A percentile compares a stretch with the other conserved stretches of the same genome.
Evolutionary conservation across 2,888 invertebrate genomes (phyloP).

Genomic region (Ophion ellenae): DNA sequence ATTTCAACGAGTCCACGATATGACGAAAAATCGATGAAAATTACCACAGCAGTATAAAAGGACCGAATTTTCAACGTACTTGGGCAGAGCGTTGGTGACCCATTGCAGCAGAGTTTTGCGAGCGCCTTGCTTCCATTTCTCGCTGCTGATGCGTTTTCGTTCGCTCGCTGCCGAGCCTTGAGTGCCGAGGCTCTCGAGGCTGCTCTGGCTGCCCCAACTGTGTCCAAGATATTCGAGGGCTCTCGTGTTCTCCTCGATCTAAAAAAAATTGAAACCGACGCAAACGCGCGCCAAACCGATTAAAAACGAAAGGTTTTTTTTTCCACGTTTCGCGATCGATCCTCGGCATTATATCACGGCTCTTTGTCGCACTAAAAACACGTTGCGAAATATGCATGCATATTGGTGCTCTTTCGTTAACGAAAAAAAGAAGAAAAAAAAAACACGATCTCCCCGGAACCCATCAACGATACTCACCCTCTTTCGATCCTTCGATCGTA

Average conservation of each 20-base stretch:
- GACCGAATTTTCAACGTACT: conserved; percentile 83
- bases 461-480: conserved; percentile 79
- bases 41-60: not conserved
- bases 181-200: conserved; percentile 91
- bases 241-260: conserved; percentile 98
- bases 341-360: not conserved
- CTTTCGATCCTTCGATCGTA: conserved; percentile 83
- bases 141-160: conserved; percentile 85
- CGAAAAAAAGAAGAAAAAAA: too few relatives aligned
- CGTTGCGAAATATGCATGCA: conserved; percentile 43
- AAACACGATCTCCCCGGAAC: too few relatives aligned
- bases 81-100: conserved; percentile 96
- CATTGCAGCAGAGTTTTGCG: conserved; percentile 96
- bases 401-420: conserved; percentile 26
- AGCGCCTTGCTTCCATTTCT: conserved; percentile 94
- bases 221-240: conserved; percentile 94
- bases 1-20: too few relatives aligned
- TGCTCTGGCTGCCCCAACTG: conserved; percentile 92
- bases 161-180: conserved; percentile 86
- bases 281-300: not conserved
- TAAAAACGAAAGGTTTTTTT: not conserved
- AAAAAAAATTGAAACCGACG: conserved; percentile 71
- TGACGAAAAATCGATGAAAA: not conserved
- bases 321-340: not conserved
- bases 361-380: not conserved